phyloP scores from a whole-genome alignment of 2,888 invertebrate species.

The Syrista parreyssii region DNA sequence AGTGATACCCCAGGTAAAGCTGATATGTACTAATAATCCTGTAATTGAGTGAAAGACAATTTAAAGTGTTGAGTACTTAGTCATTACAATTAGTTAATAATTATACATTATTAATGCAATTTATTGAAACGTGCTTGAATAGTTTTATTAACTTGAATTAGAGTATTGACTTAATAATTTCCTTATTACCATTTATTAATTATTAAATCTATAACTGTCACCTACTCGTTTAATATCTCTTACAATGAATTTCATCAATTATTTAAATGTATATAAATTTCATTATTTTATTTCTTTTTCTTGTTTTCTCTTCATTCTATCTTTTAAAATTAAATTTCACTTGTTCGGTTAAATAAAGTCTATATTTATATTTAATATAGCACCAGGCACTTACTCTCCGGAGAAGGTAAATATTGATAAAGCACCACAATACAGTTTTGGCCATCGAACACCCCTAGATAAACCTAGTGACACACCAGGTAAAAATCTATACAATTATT shows the following conservation, averaged over 20 bases:
- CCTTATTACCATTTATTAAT: no score
- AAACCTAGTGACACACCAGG: slow-evolving; percentile 76
- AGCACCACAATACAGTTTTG: slow-evolving; percentile 76
- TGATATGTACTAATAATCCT: neutral
- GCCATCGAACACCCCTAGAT: slow-evolving; percentile 73
- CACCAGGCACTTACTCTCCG: slow-evolving; percentile 49
- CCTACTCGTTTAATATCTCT: no score
- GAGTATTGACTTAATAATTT: no score
- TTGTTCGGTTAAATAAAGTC: neutral
- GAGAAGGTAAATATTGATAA: slow-evolving; percentile 73
- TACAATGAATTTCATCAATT: no score
- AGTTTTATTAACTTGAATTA: no score
- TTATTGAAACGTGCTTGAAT: no score
- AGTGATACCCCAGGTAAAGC: slow-evolving; percentile 73
- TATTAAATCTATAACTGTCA: no score
- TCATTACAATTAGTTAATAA: no score
- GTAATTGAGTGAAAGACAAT: no score
- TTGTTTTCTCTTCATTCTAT: neutral
- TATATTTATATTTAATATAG: slow-evolving; percentile 22
- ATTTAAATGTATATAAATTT: neutral
- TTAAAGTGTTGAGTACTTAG: no score
- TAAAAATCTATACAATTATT: slow-evolving; percentile 33
- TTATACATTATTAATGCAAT: no score
- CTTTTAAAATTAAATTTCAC: neutral
- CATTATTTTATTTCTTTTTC: neutral